These are phyloP conservation scores for Peromyscus melanophrys DNA, from an alignment of 2,797 vertebrate species.

Conservation along the genomic window DNA sequence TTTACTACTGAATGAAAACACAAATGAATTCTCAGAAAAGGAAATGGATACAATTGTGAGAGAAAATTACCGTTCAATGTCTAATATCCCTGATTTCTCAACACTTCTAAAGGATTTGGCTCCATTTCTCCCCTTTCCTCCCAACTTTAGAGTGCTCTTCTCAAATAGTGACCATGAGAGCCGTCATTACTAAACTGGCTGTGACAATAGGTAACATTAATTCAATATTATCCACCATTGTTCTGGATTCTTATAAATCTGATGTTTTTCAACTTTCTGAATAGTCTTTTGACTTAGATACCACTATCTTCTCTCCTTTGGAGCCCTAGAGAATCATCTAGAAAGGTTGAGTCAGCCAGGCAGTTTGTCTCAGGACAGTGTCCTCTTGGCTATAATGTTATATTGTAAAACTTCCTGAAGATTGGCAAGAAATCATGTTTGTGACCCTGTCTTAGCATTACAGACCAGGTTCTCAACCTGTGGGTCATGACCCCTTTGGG, in stretches of 20 bases:
- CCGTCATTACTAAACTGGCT: background rate
- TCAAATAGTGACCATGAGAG: background rate
- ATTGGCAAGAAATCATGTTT: background rate
- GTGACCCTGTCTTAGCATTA: conserved; percentile 5
- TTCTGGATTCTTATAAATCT: background rate
- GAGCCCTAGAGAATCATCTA: background rate
- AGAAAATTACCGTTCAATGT: conserved; percentile 36
- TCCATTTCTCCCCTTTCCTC: background rate
- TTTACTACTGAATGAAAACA: conserved; percentile 32
- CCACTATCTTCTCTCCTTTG: background rate
- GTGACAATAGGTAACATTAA: background rate
- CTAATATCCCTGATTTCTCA: background rate
- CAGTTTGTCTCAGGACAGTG: background rate
- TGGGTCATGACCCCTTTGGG: background rate
- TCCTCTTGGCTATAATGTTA: background rate
- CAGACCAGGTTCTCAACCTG: background rate
- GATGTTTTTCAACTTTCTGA: conserved; percentile 1
- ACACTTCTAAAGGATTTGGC: background rate
- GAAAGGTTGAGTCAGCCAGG: background rate
- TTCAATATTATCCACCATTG: background rate
- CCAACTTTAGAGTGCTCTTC: background rate
- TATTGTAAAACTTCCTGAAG: background rate
- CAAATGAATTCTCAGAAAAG: conserved; percentile 70
- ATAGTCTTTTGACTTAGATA: background rate
- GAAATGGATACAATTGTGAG: conserved; percentile 60